A percentile compares a stretch with the other conserved stretches of the same genome.
These are phyloP conservation scores for Lymantria monacha DNA, from an alignment of 2,888 invertebrate genomes.

Conservation along the genomic window DNA sequence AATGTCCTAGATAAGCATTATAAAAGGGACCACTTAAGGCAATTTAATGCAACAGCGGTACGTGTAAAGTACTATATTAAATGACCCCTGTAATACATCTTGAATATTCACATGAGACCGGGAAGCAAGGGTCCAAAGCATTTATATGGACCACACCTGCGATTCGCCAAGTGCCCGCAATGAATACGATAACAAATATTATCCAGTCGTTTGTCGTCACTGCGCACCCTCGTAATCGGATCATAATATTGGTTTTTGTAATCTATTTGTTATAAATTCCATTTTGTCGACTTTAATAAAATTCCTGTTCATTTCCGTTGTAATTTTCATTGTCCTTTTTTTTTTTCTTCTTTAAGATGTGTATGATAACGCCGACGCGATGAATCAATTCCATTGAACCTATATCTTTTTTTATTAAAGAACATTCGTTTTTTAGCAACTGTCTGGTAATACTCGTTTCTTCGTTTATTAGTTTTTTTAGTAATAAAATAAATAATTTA, in stretches of 20 bases:
- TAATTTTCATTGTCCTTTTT: constrained; percentile 1
- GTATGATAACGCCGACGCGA: not conserved
- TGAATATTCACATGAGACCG: constrained; percentile 50
- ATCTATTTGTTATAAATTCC: constrained; percentile 6
- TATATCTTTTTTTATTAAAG: too few species aligned
- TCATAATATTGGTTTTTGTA: constrained; percentile 13
- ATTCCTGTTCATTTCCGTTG: not conserved
- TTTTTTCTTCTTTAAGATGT: constrained; percentile 2
- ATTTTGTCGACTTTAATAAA: constrained; percentile 9
- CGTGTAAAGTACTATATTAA: constrained; percentile 30
- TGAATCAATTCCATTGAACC: not conserved
- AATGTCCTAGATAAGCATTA: constrained; percentile 9
- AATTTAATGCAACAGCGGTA: constrained; percentile 49
- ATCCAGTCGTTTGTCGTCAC: constrained; percentile 1
- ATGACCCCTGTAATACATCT: constrained; percentile 55
- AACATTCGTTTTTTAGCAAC: too few species aligned
- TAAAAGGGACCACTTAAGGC: constrained; percentile 41
- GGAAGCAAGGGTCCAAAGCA: constrained; percentile 30
- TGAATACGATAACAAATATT: constrained; percentile 34
- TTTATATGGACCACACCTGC: constrained; percentile 36
- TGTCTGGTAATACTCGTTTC: too few species aligned
- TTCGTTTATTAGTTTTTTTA: too few species aligned
- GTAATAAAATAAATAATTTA: too few species aligned
- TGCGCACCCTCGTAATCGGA: constrained; percentile 8
- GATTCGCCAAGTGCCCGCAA: constrained; percentile 21